Evolutionary conservation across 2,797 vertebrate genomes (phyloP).

Genomic region (Pantherophis vulpinus): DNA sequence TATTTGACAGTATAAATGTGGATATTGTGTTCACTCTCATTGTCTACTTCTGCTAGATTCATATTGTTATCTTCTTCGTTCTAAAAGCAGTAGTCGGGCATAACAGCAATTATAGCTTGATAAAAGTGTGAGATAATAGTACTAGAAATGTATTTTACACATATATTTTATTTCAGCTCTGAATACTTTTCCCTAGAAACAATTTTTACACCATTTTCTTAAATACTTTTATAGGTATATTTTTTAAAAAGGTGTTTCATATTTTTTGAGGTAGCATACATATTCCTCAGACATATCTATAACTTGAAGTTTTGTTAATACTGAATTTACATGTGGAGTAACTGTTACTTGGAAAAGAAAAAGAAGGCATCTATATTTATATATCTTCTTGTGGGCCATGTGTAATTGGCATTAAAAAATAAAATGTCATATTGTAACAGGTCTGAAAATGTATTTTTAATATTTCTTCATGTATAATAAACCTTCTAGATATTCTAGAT

Average conservation of each 20-base stretch:
- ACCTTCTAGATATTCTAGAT: not conserved
- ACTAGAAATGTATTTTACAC: not conserved
- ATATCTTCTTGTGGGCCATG: not conserved
- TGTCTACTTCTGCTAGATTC: not conserved
- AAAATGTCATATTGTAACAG: not conserved
- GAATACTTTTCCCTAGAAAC: not conserved
- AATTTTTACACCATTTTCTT: not conserved
- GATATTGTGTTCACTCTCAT: not conserved
- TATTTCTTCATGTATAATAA: not conserved
- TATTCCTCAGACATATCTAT: not conserved
- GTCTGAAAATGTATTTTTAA: not conserved
- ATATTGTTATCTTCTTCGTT: slow-evolving; percentile 3
- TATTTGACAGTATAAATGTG: not conserved
- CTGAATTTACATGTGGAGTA: not conserved
- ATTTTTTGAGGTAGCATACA: not conserved
- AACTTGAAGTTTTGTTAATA: not conserved
- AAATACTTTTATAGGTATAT: not conserved
- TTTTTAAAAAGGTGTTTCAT: not conserved
- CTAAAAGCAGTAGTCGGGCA: not conserved
- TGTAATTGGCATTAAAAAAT: not conserved
- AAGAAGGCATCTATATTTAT: not conserved
- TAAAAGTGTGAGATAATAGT: not conserved
- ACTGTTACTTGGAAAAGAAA: not conserved
- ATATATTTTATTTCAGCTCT: not conserved
- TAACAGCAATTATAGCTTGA: not conserved